Conservation (phyloP, 1,140 invertebrate genomes). For the Panagrolaimus sp. region DNA sequence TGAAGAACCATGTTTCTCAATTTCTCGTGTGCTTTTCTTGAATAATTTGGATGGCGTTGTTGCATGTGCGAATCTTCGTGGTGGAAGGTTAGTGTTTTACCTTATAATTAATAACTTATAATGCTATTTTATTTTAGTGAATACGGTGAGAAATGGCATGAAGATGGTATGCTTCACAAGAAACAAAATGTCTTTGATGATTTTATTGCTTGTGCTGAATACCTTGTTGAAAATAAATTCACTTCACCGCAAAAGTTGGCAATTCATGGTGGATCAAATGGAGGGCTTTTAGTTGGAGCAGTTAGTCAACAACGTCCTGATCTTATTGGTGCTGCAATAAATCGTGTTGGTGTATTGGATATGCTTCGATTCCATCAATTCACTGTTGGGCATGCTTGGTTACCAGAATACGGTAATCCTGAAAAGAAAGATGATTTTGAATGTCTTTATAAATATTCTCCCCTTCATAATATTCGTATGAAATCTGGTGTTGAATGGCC, state of each 20-base stretch:
- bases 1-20: slow-evolving; percentile 77
- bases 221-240: slow-evolving; percentile 76
- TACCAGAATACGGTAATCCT: slow-evolving; percentile 86
- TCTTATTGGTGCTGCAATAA: slow-evolving; percentile 81
- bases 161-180: slow-evolving; percentile 78
- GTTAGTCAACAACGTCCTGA: slow-evolving; percentile 85
- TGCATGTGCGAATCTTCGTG: slow-evolving; percentile 86
- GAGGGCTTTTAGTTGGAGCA: slow-evolving; percentile 84
- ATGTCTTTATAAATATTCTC: slow-evolving; percentile 81
- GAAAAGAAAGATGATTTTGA: slow-evolving; percentile 82
- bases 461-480: slow-evolving; percentile 82
- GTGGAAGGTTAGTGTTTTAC: slow-evolving; percentile 74
- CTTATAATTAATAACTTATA: slow-evolving; percentile 23
- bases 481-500: slow-evolving; percentile 71
- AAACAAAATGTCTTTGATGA: slow-evolving; percentile 98
- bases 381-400: slow-evolving; percentile 93
- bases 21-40: slow-evolving; percentile 78
- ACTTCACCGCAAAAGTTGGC: slow-evolving; percentile 72
- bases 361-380: slow-evolving; percentile 97
- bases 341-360: slow-evolving; percentile 89
- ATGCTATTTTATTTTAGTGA: slow-evolving; percentile 67
- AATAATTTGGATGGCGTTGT: slow-evolving; percentile 80
- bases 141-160: slow-evolving; percentile 95
- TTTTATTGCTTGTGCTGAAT: slow-evolving; percentile 85
- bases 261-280: slow-evolving; percentile 92